These are phyloP conservation scores for Mesocentrotus franciscanus DNA, from an alignment of 53 echinoderm and acorn worm genomes.

Conservation along the genomic window DNA sequence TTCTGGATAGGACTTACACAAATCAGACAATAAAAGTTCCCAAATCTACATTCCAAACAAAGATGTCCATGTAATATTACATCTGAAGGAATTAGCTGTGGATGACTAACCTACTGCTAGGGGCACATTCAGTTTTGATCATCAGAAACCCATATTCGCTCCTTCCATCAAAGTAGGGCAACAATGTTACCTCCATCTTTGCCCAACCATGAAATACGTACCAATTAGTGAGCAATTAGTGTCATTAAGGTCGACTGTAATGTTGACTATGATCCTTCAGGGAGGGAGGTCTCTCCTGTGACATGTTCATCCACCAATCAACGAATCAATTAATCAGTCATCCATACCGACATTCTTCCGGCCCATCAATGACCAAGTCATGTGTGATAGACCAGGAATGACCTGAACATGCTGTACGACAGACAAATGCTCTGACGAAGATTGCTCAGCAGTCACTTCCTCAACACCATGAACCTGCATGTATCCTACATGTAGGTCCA, in stretches of 20 bases:
- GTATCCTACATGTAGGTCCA: no score
- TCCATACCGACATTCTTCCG: background rate
- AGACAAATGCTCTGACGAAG: no score
- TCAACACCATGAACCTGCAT: no score
- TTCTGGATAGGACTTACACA: background rate
- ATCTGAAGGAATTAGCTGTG: background rate
- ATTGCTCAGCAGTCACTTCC: no score
- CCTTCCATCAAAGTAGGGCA: background rate
- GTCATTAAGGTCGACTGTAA: background rate
- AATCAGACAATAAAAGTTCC: background rate
- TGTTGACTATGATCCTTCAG: background rate
- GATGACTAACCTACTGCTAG: background rate
- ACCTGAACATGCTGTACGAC: background rate
- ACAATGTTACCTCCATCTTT: background rate
- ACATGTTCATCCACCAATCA: constrained; percentile 3
- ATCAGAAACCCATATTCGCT: background rate
- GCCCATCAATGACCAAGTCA: constrained; percentile 8
- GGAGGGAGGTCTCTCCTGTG: background rate
- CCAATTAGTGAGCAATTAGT: background rate
- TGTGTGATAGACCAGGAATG: background rate
- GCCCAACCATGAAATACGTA: background rate
- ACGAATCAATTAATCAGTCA: constrained; percentile 16
- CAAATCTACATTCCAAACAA: background rate
- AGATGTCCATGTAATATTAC: background rate
- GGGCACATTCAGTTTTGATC: background rate